These are phyloP conservation scores for Drosophila arizonae DNA, from an alignment of 1,140 invertebrate genomes.

Conservation along the genomic window DNA sequence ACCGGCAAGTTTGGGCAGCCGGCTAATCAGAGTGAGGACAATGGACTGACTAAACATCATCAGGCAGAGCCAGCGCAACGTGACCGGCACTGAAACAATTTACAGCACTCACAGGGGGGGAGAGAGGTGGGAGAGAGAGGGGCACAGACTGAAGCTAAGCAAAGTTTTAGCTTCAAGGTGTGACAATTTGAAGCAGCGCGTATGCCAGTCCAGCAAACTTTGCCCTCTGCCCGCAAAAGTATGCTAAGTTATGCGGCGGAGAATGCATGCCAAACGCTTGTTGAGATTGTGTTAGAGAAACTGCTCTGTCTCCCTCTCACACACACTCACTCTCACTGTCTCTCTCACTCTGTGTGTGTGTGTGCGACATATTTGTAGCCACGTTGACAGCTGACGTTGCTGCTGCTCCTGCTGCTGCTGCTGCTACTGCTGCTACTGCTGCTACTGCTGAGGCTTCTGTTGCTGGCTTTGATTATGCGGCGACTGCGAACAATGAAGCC, in stretches of 20 bases:
- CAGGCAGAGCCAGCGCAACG: slow-evolving; percentile 42
- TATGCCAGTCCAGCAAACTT: slow-evolving; percentile 43
- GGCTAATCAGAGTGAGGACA: slow-evolving; percentile 64
- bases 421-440: slow-evolving; percentile 10
- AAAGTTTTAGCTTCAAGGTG: slow-evolving; percentile 36
- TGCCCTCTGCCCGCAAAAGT: slow-evolving; percentile 65
- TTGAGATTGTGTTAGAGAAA: not conserved
- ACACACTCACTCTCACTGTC: not conserved
- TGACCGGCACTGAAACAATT: slow-evolving; percentile 60
- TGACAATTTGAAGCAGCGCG: slow-evolving; percentile 24
- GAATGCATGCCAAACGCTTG: slow-evolving; percentile 11
- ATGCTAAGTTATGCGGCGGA: slow-evolving; percentile 65
- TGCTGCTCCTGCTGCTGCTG: slow-evolving; percentile 22
- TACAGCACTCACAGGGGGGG: slow-evolving; percentile 10
- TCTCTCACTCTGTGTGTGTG: slow-evolving; percentile 8
- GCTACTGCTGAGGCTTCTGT: slow-evolving; percentile 28
- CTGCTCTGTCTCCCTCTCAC: not conserved
- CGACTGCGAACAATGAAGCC: slow-evolving; percentile 48
- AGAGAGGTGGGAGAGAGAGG: too few species aligned
- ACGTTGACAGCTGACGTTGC: slow-evolving; percentile 39
- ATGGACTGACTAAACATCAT: slow-evolving; percentile 67
- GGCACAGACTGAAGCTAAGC: not conserved
- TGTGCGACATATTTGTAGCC: slow-evolving; percentile 42
- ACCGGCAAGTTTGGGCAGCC: slow-evolving; percentile 7
- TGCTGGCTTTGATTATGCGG: slow-evolving; percentile 51